Evolutionary conservation across 37 sponge, comb jelly and placozoan species (phyloP), one percentile per base, ranked within the genome.

Genomic region (Sycon ciliatum): DNA sequence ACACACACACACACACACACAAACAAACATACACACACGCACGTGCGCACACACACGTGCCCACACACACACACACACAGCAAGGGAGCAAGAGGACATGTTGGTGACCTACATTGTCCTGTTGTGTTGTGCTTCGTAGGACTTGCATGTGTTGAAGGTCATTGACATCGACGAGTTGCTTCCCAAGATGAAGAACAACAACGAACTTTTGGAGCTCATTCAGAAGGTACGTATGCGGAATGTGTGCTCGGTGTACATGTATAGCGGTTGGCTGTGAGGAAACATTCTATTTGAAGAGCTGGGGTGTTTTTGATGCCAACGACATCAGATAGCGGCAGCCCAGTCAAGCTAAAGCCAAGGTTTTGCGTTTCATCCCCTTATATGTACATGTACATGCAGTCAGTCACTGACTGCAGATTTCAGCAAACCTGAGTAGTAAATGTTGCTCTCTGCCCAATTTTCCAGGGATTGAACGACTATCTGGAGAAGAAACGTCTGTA

Each of bases 401-500:
- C 3, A 18, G 3, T 2, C 24, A 26, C 4, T 55, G 3, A 3
- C 56, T 55, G 56, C 56, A 26, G 56, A 26, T 55, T 22, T 55
- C 3, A 4, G 56, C 22, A 1, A 26, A 3, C 24, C 3, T 1
- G 3, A 26, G 4, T 55, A 26, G 2, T 55, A 55, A 22, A 26
- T 22, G 56, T 3, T 55, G 56, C 56, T 3, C 22, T 32, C 26
- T 32, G 11, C n/a, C n/a, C n/a, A n/a, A n/a, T n/a, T n/a, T n/a
- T 60, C 63, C 67, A 83, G 83, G 99, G 99, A 39, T 81, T 98
- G 49, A 98, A 98, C 82, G 99, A 92, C 39, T 98, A 98, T 58
- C 80, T 98, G 60, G 99, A 98, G 82, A 98, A 98, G 83, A 98
- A 98, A 53, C 73, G 99, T 36, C 85, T 98, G 30, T 98, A 84